These are phyloP conservation scores for Agrilus cyanescens DNA, from an alignment of 2,888 invertebrate species.

Conservation along the genomic window DNA sequence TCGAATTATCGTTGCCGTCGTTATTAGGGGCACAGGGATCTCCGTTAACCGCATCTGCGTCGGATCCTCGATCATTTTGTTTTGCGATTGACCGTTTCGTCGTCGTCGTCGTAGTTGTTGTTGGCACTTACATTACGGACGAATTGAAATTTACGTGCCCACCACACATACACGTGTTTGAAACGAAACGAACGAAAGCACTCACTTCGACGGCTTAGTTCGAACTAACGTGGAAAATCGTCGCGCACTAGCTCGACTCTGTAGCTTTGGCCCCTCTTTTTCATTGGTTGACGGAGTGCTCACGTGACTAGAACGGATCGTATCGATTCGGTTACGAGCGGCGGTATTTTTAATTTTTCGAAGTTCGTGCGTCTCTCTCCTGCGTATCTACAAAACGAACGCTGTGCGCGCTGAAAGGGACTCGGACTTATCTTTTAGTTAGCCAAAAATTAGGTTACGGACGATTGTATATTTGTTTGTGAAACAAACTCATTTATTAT, in stretches of 20 bases:
- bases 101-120: no score
- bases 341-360: slow-evolving; percentile 69
- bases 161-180: slow-evolving; percentile 23
- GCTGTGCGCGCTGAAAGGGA: no score
- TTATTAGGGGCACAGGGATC: slow-evolving; percentile 43
- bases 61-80: slow-evolving; percentile 39
- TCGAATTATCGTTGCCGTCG: slow-evolving; percentile 38
- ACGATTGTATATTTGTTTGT: no score
- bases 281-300: slow-evolving; percentile 20
- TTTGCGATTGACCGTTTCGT: no score
- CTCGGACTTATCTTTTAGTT: no score
- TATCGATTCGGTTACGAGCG: slow-evolving; percentile 71
- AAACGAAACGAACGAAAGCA: slow-evolving; percentile 17
- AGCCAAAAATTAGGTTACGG: no score
- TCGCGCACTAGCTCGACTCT: slow-evolving; percentile 8
- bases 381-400: no score
- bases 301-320: slow-evolving; percentile 52
- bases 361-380: slow-evolving; percentile 17
- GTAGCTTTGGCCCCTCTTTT: slow-evolving; percentile 8
- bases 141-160: slow-evolving; percentile 13
- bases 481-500: no score
- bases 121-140: slow-evolving; percentile 37
- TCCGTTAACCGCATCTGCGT: slow-evolving; percentile 46
- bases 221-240: slow-evolving; percentile 17
- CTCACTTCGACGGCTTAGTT: slow-evolving; percentile 26